Evolutionary conservation across 2,797 vertebrate species (phyloP).

Genomic region (Tapera naevia): DNA sequence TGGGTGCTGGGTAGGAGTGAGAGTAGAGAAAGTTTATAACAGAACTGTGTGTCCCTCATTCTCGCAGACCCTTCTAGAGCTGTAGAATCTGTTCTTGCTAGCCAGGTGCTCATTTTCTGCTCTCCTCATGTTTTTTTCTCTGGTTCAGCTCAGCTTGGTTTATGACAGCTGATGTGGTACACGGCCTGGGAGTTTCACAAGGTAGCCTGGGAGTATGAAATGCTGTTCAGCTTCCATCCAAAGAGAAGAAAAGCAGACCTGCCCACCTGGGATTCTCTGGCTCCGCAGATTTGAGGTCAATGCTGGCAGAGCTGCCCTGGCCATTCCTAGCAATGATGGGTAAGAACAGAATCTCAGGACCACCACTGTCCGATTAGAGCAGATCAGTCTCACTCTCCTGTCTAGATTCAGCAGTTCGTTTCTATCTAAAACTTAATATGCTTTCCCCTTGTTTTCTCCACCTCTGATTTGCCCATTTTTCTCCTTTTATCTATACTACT

Average conservation of each 20-base stretch:
- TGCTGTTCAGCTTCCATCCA: neutral
- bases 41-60: accelerated
- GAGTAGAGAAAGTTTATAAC: neutral
- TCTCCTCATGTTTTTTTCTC: neutral
- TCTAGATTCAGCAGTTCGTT: neutral
- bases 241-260: neutral
- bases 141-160: neutral
- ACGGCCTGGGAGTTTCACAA: neutral
- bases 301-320: neutral
- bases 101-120: neutral
- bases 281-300: neutral
- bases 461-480: neutral
- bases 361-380: neutral
- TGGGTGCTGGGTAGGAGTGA: neutral
- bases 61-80: neutral
- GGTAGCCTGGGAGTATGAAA: neutral
- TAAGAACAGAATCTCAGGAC: neutral
- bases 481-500: neutral
- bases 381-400: neutral
- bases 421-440: neutral
- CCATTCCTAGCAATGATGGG: neutral
- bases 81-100: neutral
- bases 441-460: neutral
- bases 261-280: neutral
- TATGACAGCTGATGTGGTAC: accelerated